A percentile compares a stretch with the other conserved stretches of the same genome.
Evolutionary conservation across 2,113 vertebrate genomes (phyloP).

Genomic region (Herpetotheres cachinnans): DNA sequence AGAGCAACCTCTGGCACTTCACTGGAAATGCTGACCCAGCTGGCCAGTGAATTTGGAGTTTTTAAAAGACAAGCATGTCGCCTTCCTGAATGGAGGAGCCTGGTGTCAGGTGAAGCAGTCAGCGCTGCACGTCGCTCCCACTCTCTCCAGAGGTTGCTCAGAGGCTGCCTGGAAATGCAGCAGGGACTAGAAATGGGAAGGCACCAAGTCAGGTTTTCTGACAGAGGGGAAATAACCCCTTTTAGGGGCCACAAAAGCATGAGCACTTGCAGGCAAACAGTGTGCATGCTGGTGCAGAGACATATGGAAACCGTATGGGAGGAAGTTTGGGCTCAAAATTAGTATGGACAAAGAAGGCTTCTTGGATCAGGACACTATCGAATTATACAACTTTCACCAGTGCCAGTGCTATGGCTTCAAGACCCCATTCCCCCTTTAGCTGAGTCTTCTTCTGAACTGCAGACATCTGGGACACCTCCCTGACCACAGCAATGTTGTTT

Average conservation of each 20-base stretch:
- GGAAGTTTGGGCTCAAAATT: background rate
- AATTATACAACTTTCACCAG: background rate
- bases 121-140: accelerated
- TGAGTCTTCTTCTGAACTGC: background rate
- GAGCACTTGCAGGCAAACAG: background rate
- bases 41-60: background rate
- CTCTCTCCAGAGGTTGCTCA: background rate
- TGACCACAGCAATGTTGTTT: background rate
- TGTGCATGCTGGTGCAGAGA: background rate
- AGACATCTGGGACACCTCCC: background rate
- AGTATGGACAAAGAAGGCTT: background rate
- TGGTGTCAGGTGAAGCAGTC: background rate
- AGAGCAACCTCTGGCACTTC: background rate
- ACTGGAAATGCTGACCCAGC: background rate
- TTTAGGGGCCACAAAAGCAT: background rate
- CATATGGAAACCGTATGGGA: background rate
- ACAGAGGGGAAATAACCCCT: background rate
- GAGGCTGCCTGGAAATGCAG: background rate
- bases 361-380: background rate
- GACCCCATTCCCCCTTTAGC: background rate
- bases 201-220: background rate
- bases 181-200: background rate
- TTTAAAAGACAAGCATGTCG: background rate
- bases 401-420: background rate
- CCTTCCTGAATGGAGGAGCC: background rate